These are phyloP conservation scores for Eupeodes corollae DNA, from an alignment of 1,140 invertebrate genomes.

Conservation along the genomic window DNA sequence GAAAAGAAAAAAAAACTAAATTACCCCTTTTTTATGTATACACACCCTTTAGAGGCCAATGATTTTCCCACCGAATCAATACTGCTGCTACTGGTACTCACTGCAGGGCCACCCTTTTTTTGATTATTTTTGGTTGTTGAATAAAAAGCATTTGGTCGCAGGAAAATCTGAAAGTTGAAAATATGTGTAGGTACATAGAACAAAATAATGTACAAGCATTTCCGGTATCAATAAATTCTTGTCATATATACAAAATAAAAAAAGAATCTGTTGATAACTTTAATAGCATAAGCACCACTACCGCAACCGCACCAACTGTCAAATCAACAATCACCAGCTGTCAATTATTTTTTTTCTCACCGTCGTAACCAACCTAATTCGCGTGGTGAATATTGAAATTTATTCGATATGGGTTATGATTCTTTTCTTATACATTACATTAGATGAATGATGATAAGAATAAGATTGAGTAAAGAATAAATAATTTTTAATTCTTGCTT, in stretches of 20 bases:
- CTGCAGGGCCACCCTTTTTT: not conserved
- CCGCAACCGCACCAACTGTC: not conserved
- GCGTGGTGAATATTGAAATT: no score
- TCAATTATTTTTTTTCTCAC: not conserved
- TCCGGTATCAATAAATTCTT: no score
- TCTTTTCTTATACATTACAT: no score
- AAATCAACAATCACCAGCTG: not conserved
- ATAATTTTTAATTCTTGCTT: no score
- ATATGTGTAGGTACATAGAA: no score
- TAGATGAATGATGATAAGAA: no score
- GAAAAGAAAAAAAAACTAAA: no score
- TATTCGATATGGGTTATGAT: no score
- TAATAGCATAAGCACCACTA: not conserved
- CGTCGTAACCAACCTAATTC: not conserved
- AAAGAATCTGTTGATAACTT: no score
- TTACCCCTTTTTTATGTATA: not conserved
- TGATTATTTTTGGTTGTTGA: not conserved
- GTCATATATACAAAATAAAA: no score
- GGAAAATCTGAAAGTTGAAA: not conserved
- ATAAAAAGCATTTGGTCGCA: not conserved
- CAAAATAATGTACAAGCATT: no score
- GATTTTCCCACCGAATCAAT: slow-evolving; percentile 2
- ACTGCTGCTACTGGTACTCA: not conserved
- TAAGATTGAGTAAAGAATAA: no score
- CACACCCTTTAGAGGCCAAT: slow-evolving; percentile 6